A percentile compares a stretch with the other conserved stretches of the same genome.
Conservation (phyloP, 2,113 vertebrate genomes). For the Calcarius ornatus region DNA sequence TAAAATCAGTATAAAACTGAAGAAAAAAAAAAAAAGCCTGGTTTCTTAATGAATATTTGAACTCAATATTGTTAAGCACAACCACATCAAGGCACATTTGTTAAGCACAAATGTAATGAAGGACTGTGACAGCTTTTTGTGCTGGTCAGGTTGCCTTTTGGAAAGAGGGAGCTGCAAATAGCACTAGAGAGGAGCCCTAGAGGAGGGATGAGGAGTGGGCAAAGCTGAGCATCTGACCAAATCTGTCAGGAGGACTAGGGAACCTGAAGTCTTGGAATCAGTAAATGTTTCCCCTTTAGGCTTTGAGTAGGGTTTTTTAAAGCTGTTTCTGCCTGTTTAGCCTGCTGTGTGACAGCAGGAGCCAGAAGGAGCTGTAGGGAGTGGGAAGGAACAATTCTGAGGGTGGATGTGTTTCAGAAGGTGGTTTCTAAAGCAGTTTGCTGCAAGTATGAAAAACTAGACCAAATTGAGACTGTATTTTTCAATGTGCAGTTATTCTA, state of each 20-base stretch:
- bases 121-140: background rate
- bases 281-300: background rate
- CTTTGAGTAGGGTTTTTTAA: background rate
- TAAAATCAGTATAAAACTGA: background rate
- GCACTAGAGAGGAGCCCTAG: background rate
- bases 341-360: background rate
- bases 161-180: background rate
- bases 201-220: background rate
- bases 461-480: background rate
- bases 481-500: background rate
- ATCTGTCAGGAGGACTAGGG: background rate
- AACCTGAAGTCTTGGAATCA: background rate
- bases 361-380: background rate
- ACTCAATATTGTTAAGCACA: background rate
- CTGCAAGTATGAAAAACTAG: background rate
- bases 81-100: background rate
- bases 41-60: background rate
- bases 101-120: background rate
- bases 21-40: background rate
- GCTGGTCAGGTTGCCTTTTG: background rate
- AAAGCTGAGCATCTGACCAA: background rate
- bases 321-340: background rate
- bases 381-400: conserved; percentile 8
- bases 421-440: conserved; percentile 22
- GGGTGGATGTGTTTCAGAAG: conserved; percentile 8